Conservation (phyloP, 2,113 vertebrate genomes). For the Actinemys pallida region DNA sequence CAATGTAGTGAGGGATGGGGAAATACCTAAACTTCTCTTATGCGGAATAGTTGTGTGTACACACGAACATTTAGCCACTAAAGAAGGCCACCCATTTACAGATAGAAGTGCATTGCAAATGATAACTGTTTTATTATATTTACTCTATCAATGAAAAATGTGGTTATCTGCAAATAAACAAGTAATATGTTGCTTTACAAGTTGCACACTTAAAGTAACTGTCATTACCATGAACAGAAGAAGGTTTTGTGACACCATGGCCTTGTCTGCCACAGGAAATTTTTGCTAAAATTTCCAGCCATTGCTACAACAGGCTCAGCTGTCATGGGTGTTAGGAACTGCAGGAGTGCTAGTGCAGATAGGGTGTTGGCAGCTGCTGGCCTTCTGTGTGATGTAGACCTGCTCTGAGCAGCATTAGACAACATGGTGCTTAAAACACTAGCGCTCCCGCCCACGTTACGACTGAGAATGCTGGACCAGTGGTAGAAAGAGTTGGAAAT, state of each 20-base stretch:
- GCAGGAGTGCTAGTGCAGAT: background rate
- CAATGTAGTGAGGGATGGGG: background rate
- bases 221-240: background rate
- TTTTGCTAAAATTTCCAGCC: background rate
- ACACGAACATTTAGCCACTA: background rate
- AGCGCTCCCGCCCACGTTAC: fast-evolving
- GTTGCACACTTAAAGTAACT: background rate
- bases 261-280: background rate
- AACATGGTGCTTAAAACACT: background rate
- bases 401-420: fast-evolving
- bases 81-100: background rate
- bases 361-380: background rate
- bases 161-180: background rate
- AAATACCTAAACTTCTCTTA: background rate
- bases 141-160: background rate
- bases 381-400: background rate
- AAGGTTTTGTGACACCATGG: background rate
- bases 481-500: background rate
- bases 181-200: background rate
- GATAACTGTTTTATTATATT: background rate
- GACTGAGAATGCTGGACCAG: fast-evolving
- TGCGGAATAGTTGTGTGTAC: background rate
- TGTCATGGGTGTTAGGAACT: background rate
- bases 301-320: background rate
- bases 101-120: background rate